A percentile compares a stretch with the other conserved stretches of the same genome.
Evolutionary conservation across 2,888 invertebrate genomes (phyloP).

Genomic region (Embidobia sp.): DNA sequence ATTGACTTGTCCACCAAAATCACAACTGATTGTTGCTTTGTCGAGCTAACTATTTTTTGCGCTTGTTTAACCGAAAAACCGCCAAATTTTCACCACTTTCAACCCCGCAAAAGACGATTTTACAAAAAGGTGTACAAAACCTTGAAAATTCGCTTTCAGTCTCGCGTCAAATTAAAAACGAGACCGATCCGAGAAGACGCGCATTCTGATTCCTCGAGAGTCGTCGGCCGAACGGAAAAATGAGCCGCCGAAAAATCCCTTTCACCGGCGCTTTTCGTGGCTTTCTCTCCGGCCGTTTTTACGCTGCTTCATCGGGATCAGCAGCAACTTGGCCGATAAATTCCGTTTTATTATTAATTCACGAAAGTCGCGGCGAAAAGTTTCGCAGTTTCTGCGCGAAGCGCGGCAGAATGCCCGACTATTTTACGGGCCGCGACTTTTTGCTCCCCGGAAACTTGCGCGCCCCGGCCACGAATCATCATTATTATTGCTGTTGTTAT

Average conservation of each 20-base stretch:
- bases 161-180: too few relatives aligned
- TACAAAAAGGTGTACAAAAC: too few relatives aligned
- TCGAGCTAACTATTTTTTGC: too few relatives aligned
- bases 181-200: too few relatives aligned
- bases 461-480: constrained; percentile 23
- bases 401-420: constrained; percentile 48
- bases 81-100: neutral
- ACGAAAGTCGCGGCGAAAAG: constrained; percentile 46
- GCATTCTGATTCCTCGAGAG: neutral
- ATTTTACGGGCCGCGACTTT: constrained; percentile 57
- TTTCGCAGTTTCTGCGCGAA: constrained; percentile 45
- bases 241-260: constrained; percentile 34
- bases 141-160: too few relatives aligned
- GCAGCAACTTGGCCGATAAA: constrained; percentile 49
- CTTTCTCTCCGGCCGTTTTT: constrained; percentile 47
- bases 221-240: neutral
- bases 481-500: constrained; percentile 36
- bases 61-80: too few relatives aligned
- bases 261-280: constrained; percentile 38
- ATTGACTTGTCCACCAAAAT: constrained; percentile 1
- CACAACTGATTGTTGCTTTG: constrained; percentile 20
- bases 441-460: constrained; percentile 14
- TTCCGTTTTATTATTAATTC: constrained; percentile 61
- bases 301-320: constrained; percentile 33
- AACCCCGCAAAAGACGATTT: constrained; percentile 1